Evolutionary conservation across 2,888 invertebrate genomes (phyloP), one percentile per base, ranked within the genome.

Genomic region (Pinctada fucata): DNA sequence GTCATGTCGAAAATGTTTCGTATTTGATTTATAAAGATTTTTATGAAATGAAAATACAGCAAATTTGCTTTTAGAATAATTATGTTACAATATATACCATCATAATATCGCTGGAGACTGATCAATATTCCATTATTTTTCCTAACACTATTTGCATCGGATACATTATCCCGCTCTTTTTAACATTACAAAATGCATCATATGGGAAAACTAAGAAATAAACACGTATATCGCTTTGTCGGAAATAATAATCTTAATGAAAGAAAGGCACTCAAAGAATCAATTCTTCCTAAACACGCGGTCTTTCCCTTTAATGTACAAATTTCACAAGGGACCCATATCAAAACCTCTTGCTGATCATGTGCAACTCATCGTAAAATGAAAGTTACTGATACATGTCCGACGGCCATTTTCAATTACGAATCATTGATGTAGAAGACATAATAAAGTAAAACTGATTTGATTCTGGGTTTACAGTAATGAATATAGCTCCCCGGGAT

Each of bases 251-350:
- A 10, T 58, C 58, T 13, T 58, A 58, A 58, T 58, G 58, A 58
- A 58, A 58, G 13, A 6, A 58, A 13, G 13, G 13, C 58, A 58
- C 6, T 6, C 58, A 58, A 58, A 58, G 58, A 58, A 58, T 58
- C 58, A 58, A 58, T 58, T 58, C 13, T 58, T 13, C 13, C 6
- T 6, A 58, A 58, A 31, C 31, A 31, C 8, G 6, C 58, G 58
- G 13, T 58, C 58, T 10, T 58, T 6, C 6, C 58, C 6, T 31
- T 31, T 58, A 13, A 58, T 58, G 58, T 58, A 58, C 58, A 58
- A 58, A 58, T 58, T 58, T 58, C 58, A 58, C 58, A 10, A 58
- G 58, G 58, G 58, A 58, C 58, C 58, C 58, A 58, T 58, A 58
- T 58, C 58, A 58, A 58, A 58, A 58, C 58, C 58, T 58, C 58